Evolutionary conservation across 2,888 invertebrate species (phyloP), one percentile per base, ranked within the genome.

Genomic region (Drosophila hamatofila): DNA sequence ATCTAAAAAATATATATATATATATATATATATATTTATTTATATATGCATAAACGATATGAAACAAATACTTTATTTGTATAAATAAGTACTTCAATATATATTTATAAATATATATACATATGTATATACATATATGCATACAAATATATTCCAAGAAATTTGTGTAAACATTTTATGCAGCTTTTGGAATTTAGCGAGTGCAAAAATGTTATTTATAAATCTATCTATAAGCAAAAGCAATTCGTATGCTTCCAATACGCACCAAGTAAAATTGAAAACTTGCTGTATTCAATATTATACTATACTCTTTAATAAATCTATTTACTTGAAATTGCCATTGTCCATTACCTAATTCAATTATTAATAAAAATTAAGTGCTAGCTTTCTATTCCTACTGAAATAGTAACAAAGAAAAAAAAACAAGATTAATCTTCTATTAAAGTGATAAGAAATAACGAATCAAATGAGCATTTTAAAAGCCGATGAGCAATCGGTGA

Each of bases 371-470:
- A 18, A 23, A 14, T 6, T 21, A 23, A 16, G 8, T 8, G 3
- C 1, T 8, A 9, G 3, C 7, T 18, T 18, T 18, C 3, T 2
- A 30, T 30, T 30, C 3, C 18, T 14, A 7, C 18, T 18, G 12
- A 18, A 49, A 18, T 30, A 49, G 23, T 25, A 12, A 27, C 14
- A 12, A 48, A 23, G n/a, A 12, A 23, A 18, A 18, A 18, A 46
- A 25, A 44, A 23, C n/a, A 49, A 8, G 16, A 55, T 25, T 18
- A 21, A 57, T 23, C 39, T 37, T 18, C n/a, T 48, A 11, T 60
- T 62, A 46, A 52, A n/a, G 8, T 18, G 56, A 73, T 72, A 72
- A 59, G 51, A 49, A 14, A 41, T 18, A 37, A n/a, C 5, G 25
- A 37, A 21, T 25, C n/a, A 33, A 42, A n/a, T 23, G 33, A 52